Base-by-base conservation (phyloP, 2,888 invertebrate species). In the Ethmia dodecea region DNA sequence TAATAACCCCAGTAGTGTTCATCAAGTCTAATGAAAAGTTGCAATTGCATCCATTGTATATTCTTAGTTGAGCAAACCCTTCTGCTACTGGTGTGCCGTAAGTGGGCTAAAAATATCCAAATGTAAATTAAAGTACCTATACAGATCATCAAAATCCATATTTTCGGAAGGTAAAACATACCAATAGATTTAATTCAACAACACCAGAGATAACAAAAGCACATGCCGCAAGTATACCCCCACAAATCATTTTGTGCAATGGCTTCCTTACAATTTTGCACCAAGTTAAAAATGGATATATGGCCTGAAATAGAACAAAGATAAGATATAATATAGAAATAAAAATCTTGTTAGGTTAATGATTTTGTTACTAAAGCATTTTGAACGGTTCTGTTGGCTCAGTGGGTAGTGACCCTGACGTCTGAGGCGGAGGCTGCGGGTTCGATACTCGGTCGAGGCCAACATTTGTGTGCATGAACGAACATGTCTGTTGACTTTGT, bases 181-280 rank as follows among this genome's bases (percentile, higher is more conserved):
- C 93, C 89, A 95, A 89, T 36, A 96, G 79, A 15, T 88, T 70
- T 0, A 95, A 60, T 70, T 97, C 95, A 1, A 98, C 90, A n/a
- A 94, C 60, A 3, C 93, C 97, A 1, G 98, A 96, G 16, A 95
- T 84, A n/a, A 94, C 77, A 64, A 99, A 99, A 0, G 99, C 92
- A 1, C 90, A 38, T 0, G 94, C 93, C 0, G 97, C 96, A 1
- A 99, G 66, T 12, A 96, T 59, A 26, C 98, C 97, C 4, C 99
- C 99, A 55, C 91, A 88, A 0, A 93, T 91, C 84, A 99, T 92
- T 67, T 95, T 93, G 60, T 96, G 94, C 33, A 98, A 78, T 0
- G 98, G 96, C 35, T 93, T 93, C 34, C 87, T 88, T 13, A 94
- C 73, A 0, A 94, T 57, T 35, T 86, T 88, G 37, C 93, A 86